Conservation (phyloP, 2,888 invertebrate species). For the Calliphora vomitoria region DNA sequence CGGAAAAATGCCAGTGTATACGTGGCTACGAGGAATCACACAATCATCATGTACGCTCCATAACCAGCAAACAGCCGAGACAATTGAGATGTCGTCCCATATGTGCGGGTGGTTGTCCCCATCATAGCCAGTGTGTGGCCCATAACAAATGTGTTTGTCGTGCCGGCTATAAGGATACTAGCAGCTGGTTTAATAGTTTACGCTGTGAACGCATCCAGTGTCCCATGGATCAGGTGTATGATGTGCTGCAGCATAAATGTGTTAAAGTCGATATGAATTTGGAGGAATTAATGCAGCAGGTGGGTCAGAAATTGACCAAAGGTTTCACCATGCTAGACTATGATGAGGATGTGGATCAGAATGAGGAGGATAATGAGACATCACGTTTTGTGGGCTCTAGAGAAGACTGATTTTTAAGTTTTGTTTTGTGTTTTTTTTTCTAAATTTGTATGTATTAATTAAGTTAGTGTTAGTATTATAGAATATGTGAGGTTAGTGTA, state of each 20-base stretch:
- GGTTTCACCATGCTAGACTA: conserved; percentile 74
- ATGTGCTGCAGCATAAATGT: conserved; percentile 76
- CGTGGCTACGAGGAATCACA: conserved; percentile 80
- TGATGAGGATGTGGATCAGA: conserved; percentile 54
- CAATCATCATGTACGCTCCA: conserved; percentile 85
- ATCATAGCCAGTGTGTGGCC: conserved; percentile 78
- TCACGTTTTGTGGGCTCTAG: conserved; percentile 22
- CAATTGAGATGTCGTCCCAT: conserved; percentile 75
- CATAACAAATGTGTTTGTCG: conserved; percentile 85
- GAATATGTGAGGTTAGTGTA: not conserved
- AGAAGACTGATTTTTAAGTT: conserved; percentile 64
- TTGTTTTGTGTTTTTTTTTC: not conserved
- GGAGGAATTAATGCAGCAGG: conserved; percentile 81
- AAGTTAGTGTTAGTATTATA: conserved; percentile 11
- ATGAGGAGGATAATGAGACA: conserved; percentile 42
- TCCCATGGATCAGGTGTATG: conserved; percentile 80
- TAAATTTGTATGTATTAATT: not conserved
- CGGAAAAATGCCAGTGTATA: conserved; percentile 76
- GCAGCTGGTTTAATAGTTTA: conserved; percentile 77
- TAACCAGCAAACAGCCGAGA: conserved; percentile 77
- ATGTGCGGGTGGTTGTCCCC: conserved; percentile 77
- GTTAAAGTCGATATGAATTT: conserved; percentile 81
- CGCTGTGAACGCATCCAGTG: conserved; percentile 80
- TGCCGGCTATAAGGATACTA: conserved; percentile 82
- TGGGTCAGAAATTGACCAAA: conserved; percentile 78